Conservation (phyloP, 2,113 vertebrate species). For the Stomatorhinus ivindoensis region DNA sequence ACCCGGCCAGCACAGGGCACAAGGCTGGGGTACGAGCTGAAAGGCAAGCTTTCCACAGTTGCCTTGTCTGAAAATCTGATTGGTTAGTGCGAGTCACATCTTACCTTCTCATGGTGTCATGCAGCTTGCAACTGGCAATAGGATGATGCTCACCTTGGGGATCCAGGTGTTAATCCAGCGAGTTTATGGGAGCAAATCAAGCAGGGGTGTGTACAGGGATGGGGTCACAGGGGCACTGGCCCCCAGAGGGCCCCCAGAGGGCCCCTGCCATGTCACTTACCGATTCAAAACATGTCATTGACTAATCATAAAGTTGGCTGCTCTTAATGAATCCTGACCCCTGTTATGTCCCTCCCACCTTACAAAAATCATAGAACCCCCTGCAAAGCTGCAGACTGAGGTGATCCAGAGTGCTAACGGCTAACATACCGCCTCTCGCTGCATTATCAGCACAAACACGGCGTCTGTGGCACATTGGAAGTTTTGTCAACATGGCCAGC, state of each 20-base stretch:
- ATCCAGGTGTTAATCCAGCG: neutral
- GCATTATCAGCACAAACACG: neutral
- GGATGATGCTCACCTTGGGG: neutral
- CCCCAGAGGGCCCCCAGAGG: neutral
- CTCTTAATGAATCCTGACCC: neutral
- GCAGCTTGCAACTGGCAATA: neutral
- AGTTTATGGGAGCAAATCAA: neutral
- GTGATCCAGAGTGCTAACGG: neutral
- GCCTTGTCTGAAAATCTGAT: neutral
- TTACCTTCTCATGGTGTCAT: neutral
- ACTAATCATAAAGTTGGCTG: neutral
- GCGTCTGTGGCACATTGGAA: neutral
- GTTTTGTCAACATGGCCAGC: constrained; percentile 17
- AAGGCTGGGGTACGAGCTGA: neutral
- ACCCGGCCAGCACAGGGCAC: neutral
- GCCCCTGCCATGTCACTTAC: neutral
- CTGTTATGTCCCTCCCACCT: neutral
- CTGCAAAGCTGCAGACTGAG: neutral
- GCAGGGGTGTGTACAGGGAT: neutral
- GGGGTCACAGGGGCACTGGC: neutral
- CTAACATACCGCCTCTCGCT: neutral
- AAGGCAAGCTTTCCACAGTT: neutral
- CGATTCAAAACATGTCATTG: neutral
- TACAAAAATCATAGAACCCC: neutral
- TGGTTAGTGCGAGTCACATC: neutral